Conservation (phyloP, 2,797 vertebrate genomes). For the Myiotriccus ornatus region DNA sequence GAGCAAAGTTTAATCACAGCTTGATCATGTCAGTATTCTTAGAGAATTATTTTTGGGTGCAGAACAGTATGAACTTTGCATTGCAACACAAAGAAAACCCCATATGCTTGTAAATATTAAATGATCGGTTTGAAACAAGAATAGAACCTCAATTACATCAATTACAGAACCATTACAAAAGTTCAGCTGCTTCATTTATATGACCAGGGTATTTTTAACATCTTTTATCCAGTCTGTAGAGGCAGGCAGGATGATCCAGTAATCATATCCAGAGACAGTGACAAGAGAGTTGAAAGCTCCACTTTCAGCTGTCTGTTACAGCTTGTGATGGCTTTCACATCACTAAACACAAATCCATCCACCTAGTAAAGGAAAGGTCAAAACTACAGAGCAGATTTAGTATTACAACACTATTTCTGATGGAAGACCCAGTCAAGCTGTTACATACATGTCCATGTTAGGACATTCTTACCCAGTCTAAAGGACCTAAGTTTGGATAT, state of each 20-base stretch:
- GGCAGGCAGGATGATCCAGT: not conserved
- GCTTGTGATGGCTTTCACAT: not conserved
- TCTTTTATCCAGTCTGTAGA: not conserved
- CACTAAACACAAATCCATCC: not conserved
- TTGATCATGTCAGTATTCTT: slow-evolving; percentile 22
- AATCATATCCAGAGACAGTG: not conserved
- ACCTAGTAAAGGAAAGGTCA: not conserved
- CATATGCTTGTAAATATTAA: slow-evolving; percentile 33
- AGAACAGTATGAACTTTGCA: slow-evolving; percentile 6
- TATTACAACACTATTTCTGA: not conserved
- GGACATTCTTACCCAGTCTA: not conserved
- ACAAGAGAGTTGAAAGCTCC: not conserved
- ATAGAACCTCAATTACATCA: not conserved
- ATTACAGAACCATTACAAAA: slow-evolving; percentile 8
- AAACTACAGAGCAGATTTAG: not conserved
- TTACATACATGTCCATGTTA: not conserved
- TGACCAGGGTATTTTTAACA: not conserved
- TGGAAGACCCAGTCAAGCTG: not conserved
- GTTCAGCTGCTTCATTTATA: slow-evolving; percentile 19
- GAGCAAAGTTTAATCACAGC: slow-evolving; percentile 29
- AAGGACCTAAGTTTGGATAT: not conserved
- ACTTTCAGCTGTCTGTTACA: not conserved
- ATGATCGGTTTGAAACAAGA: not conserved
- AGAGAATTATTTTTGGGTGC: slow-evolving; percentile 43
- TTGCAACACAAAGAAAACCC: not conserved